Base-by-base conservation (phyloP, 2,797 vertebrate genomes). In the Sebastes variabilis region DNA sequence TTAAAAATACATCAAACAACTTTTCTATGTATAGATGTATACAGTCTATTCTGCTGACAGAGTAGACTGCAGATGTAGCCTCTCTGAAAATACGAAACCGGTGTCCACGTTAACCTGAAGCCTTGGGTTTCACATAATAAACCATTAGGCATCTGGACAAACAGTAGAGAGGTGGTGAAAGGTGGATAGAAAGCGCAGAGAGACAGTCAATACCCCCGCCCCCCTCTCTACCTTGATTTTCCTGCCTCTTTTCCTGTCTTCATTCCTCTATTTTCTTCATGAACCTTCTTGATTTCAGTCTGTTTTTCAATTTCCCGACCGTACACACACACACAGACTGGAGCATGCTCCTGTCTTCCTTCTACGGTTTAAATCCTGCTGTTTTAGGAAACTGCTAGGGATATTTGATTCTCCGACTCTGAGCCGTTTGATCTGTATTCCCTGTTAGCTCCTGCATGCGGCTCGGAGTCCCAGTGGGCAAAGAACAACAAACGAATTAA, bases 81-180 rank as follows among this genome's bases (percentile, higher is more conserved):
- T 6, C 49, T 34, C 74, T 65, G 66, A 79, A 68, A 85, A 82
- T 30, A 72, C 56, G 4, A 56, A 77, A 54, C 66, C 60, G 70
- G 42, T 64, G 46, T 84, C 74, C 72, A 71, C 70, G 73, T 79
- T 65, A 82, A 81, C 75, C 59, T 62, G 46, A 66, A 84, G 70
- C 22, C 30, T 84, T 67, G 56, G 69, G 69, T 87, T 91, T 91
- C 82, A 80, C 70, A 91, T 81, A 84, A 92, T 92, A 92, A 95
- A 92, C 89, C 71, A 55, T 79, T 85, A 71, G 3, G 84, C 93
- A 94, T 93, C 93, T 95, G 92, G 86, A 91, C 80, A 94, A 95
- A 93, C 86, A 94, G 42, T 27, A 16, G 68, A 66, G 72, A 83
- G 82, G 72, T 86, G 85, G n/a, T 87, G 88, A 92, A 92, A 91